Conservation (phyloP, 92 coral and sea anemone genomes). For the Ricordea florida region DNA sequence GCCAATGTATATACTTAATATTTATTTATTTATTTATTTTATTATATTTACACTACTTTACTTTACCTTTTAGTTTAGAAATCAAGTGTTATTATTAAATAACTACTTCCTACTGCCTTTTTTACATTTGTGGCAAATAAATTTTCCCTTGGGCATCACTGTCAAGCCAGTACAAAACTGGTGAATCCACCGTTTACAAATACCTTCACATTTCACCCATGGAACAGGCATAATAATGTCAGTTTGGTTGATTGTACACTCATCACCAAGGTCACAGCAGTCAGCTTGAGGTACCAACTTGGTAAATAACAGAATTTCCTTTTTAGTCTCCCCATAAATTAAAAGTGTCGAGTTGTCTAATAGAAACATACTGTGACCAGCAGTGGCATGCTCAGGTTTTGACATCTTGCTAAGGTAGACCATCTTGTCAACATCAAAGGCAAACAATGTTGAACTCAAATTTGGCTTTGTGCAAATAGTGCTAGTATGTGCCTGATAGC, state of each 20-base stretch:
- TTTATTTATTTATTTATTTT: not conserved
- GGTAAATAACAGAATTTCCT: conserved; percentile 4
- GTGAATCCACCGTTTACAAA: conserved; percentile 2
- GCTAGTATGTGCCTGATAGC: not conserved
- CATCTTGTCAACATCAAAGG: conserved; percentile 7
- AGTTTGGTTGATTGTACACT: not conserved
- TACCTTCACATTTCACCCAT: conserved; percentile 3
- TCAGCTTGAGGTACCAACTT: not conserved
- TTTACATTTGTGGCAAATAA: not conserved
- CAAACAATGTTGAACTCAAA: conserved; percentile 4
- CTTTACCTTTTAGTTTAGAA: too few species aligned
- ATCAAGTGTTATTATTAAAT: too few species aligned
- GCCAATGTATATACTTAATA: not conserved
- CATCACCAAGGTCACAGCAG: not conserved
- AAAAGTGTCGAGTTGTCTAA: not conserved
- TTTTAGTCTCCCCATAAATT: not conserved
- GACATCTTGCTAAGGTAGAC: not conserved
- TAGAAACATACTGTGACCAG: conserved; percentile 18
- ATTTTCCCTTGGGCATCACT: not conserved
- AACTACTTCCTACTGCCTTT: too few species aligned
- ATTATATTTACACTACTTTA: not conserved
- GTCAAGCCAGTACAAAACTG: conserved; percentile 10
- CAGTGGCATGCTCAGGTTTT: not conserved
- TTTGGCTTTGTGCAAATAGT: not conserved
- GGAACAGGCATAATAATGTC: not conserved